Conservation (phyloP, 2,797 vertebrate genomes). For the Rhinella marina region DNA sequence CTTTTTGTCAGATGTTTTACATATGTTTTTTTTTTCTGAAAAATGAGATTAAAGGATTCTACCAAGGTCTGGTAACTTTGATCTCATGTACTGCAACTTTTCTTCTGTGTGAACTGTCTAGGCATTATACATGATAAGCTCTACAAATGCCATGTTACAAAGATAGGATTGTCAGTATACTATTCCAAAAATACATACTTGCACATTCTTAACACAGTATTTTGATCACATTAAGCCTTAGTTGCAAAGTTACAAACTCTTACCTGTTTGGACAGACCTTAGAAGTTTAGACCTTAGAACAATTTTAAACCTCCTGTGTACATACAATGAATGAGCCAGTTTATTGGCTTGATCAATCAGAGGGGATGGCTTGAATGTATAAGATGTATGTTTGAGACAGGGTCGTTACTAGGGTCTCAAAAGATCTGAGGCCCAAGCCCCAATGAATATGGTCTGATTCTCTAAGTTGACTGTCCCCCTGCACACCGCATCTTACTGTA, state of each 20-base stretch:
- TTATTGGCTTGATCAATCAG: not conserved
- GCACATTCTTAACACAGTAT: conserved; percentile 1
- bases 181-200: conserved; percentile 8
- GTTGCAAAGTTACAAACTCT: not conserved
- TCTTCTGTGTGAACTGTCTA: conserved; percentile 18
- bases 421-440: no score
- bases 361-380: not conserved
- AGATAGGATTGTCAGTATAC: conserved; percentile 10
- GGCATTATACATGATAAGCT: conserved; percentile 11
- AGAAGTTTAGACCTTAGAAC: not conserved
- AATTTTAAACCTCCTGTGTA: not conserved
- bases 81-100: conserved; percentile 26
- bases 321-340: not conserved
- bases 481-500: no score
- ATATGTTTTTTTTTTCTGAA: not conserved
- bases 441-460: no score
- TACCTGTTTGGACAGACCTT: no score
- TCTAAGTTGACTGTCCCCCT: no score
- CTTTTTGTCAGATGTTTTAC: conserved; percentile 31
- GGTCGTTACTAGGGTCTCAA: no score
- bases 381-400: not conserved
- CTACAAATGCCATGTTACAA: conserved; percentile 5
- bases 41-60: conserved; percentile 43
- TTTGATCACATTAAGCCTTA: not conserved
- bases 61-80: not conserved